phyloP scores from a whole-genome alignment of 2,797 vertebrate genomes.

The Pseudomugil tenellus region DNA sequence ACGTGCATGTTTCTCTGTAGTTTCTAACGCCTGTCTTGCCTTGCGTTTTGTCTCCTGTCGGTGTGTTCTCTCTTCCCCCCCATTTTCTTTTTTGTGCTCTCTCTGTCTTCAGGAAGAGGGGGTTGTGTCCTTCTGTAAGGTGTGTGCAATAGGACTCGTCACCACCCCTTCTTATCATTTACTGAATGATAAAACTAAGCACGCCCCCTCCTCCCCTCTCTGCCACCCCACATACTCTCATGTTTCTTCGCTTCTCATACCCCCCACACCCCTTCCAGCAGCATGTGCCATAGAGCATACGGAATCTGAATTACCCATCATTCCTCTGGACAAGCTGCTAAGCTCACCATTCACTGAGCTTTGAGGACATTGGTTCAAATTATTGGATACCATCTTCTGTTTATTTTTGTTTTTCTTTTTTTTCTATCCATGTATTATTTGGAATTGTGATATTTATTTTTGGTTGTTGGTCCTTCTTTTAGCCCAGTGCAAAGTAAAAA shows the following conservation, averaged over 20 bases:
- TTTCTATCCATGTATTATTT: constrained; percentile 54
- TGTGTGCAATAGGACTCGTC: constrained; percentile 87
- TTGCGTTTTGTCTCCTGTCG: constrained; percentile 87
- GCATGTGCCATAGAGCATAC: constrained; percentile 83
- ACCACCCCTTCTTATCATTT: constrained; percentile 72
- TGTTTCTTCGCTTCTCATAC: constrained; percentile 60
- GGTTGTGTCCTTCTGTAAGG: constrained; percentile 98
- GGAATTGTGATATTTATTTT: constrained; percentile 50
- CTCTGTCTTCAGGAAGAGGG: constrained; percentile 94
- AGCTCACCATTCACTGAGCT: constrained; percentile 57
- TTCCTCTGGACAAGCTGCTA: constrained; percentile 68
- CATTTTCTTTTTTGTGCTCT: constrained; percentile 76
- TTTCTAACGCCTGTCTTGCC: constrained; percentile 79
- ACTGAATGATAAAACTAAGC: constrained; percentile 67
- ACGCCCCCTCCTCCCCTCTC: constrained; percentile 44
- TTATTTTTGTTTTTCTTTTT: constrained; percentile 63
- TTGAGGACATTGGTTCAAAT: constrained; percentile 59
- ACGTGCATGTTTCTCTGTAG: constrained; percentile 81
- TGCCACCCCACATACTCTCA: constrained; percentile 52
- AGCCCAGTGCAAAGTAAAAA: background rate
- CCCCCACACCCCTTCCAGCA: constrained; percentile 55
- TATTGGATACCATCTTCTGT: constrained; percentile 56
- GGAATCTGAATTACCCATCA: constrained; percentile 76
- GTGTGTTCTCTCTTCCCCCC: constrained; percentile 79
- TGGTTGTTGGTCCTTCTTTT: constrained; percentile 2